Evolutionary conservation across 1,140 invertebrate genomes (phyloP), one percentile per base, ranked within the genome.

Genomic region (Lerema accius): DNA sequence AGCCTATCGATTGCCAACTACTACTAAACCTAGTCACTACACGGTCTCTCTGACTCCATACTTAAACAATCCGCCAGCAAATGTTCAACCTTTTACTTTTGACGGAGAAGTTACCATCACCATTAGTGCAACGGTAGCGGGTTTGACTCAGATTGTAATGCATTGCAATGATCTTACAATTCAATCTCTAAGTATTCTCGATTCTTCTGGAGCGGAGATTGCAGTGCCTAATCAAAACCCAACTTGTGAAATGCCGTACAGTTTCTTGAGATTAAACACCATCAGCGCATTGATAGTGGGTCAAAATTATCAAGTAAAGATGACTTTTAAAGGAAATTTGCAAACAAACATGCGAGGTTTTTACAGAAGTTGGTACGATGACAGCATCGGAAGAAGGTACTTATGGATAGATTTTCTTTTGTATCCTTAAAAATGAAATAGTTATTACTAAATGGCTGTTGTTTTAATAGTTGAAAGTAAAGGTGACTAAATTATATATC

Each of bases 111-210:
- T 94, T 0, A 79, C 65, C 4, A 95, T 95, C 32, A 77, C 83
- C 14, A 65, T 89, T 1, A 62, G 53, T 0, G 58, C 90, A 0
- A 77, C 51, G 0, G 23, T 55, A 17, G 46, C 40, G 2, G 84
- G 86, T 63, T 69, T 92, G 0, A 75, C 11, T 6, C 43, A 78
- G 56, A 80, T 97, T 14, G 92, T 93, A 0, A 74, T 97, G 5
- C 95, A 97, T 68, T 91, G 92, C 0, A 93, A 93, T 62, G 91
- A 93, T 49, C 67, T 96, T 1, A 89, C 82, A 0, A 92, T 94
- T 5, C 48, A 67, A 3, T 46, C 35, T 4, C 53, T 84, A 5
- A 65, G 63, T 9, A 68, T 80, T 10, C 53, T 51, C 11, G 60
- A 15, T 42, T n/a, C n/a, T n/a, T n/a, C n/a, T n/a, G n/a, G n/a